phyloP scores from a whole-genome alignment of 2,888 invertebrate species.

The Morpho deidamia region DNA sequence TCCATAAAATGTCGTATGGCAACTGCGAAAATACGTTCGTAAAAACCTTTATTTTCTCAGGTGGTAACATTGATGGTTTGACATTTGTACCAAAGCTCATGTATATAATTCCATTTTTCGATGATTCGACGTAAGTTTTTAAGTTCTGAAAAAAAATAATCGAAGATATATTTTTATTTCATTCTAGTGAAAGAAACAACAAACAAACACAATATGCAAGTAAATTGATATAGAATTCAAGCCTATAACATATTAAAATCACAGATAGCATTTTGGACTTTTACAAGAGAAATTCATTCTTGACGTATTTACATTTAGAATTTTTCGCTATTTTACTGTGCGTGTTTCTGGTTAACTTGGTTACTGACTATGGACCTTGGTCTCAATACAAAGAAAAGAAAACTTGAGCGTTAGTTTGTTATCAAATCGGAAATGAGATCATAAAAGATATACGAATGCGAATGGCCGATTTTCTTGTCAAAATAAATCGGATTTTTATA shows the following conservation, averaged over 20 bases:
- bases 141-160: constrained; percentile 33
- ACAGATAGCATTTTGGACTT: neutral
- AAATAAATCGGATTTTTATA: no score
- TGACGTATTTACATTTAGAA: no score
- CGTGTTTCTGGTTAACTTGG: no score
- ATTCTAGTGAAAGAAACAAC: neutral
- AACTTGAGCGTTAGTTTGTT: no score
- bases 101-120: constrained; percentile 42
- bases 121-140: constrained; percentile 37
- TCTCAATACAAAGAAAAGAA: no score
- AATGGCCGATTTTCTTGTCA: no score
- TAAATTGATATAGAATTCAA: neutral
- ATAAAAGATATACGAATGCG: no score
- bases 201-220: neutral
- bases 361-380: no score
- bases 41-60: constrained; percentile 30
- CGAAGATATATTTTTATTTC: neutral
- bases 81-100: constrained; percentile 51
- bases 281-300: neutral
- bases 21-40: constrained; percentile 39
- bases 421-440: no score
- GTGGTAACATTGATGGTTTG: constrained; percentile 28
- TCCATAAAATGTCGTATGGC: neutral
- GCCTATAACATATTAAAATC: neutral
- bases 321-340: no score